Evolutionary conservation across 2,113 vertebrate genomes (phyloP).

Genomic region (Tapirus terrestris): DNA sequence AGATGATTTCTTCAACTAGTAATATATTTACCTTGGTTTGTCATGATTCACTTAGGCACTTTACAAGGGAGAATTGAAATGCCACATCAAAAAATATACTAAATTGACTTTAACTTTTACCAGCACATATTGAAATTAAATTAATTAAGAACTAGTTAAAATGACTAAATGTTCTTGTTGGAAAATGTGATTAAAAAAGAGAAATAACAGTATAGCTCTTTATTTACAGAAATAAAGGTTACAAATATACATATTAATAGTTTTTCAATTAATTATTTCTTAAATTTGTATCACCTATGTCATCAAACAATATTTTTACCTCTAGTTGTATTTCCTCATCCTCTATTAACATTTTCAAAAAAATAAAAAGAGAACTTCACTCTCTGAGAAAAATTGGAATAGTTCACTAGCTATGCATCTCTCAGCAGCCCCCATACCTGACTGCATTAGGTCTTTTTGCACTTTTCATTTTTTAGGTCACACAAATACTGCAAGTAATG

Average conservation of each 20-base stretch:
- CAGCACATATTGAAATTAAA: constrained; percentile 76
- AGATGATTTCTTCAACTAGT: constrained; percentile 59
- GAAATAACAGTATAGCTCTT: background rate
- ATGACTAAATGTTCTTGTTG: constrained; percentile 50
- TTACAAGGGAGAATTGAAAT: background rate
- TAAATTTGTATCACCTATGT: background rate
- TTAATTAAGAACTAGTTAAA: constrained; percentile 77
- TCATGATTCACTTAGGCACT: constrained; percentile 34
- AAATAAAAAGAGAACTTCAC: constrained; percentile 65
- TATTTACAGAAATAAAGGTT: constrained; percentile 4
- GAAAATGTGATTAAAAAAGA: constrained; percentile 59
- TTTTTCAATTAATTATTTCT: constrained; percentile 60
- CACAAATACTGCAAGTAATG: constrained; percentile 82
- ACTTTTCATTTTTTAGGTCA: constrained; percentile 83
- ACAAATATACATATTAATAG: constrained; percentile 56
- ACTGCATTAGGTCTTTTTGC: constrained; percentile 77
- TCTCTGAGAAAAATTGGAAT: constrained; percentile 63
- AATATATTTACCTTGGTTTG: constrained; percentile 38
- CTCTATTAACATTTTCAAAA: constrained; percentile 70
- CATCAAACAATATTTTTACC: constrained; percentile 57
- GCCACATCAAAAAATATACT: background rate
- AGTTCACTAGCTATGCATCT: constrained; percentile 40
- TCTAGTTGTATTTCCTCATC: constrained; percentile 40
- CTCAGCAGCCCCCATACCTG: constrained; percentile 68
- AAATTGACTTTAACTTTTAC: constrained; percentile 77